These are phyloP conservation scores for Spinus pinus DNA, from an alignment of 2,797 vertebrate genomes.

Conservation along the genomic window DNA sequence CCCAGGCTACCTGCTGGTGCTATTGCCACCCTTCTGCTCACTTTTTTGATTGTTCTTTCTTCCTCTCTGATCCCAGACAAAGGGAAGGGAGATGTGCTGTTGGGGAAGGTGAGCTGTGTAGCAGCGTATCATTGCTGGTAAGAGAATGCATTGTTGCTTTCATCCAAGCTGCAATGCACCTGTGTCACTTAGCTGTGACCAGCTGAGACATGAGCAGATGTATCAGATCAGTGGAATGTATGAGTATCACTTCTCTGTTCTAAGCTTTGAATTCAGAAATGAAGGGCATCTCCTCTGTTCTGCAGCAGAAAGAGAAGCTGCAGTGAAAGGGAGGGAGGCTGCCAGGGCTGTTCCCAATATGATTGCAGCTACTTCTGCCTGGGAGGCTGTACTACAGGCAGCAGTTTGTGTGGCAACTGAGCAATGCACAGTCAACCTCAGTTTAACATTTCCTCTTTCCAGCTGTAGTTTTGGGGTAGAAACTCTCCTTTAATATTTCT, in stretches of 20 bases:
- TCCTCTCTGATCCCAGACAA: neutral
- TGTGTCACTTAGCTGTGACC: neutral
- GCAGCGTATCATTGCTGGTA: neutral
- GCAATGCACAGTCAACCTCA: neutral
- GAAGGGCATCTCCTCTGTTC: neutral
- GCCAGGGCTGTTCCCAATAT: neutral
- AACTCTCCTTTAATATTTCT: neutral
- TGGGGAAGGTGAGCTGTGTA: neutral
- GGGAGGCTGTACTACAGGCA: neutral
- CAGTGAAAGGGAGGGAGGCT: neutral
- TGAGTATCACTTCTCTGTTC: neutral
- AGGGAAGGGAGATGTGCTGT: neutral
- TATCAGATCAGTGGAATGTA: neutral
- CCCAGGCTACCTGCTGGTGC: neutral
- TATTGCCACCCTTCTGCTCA: neutral
- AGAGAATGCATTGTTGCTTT: neutral
- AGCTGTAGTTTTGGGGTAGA: neutral
- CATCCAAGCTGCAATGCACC: accelerated
- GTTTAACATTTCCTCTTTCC: neutral
- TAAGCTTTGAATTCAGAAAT: neutral
- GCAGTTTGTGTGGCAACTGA: neutral
- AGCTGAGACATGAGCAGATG: neutral
- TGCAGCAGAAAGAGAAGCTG: neutral
- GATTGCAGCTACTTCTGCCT: neutral
- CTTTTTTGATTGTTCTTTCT: neutral